Evolutionary conservation across 2,888 invertebrate genomes (phyloP), one percentile per base, ranked within the genome.

Genomic region (Griposia aprilina): DNA sequence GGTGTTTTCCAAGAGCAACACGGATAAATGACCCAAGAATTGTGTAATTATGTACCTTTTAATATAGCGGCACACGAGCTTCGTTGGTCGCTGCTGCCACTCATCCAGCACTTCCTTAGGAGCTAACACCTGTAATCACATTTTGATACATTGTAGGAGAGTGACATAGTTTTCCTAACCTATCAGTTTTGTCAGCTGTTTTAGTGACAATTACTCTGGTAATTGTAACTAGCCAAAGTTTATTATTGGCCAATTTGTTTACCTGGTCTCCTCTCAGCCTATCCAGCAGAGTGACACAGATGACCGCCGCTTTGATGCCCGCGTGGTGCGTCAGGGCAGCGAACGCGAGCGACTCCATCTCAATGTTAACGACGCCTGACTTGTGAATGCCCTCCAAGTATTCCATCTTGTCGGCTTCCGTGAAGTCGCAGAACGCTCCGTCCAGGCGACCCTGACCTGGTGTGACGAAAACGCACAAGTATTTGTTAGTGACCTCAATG

Each of bases 381-480:
- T 98, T 97, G 84, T 98, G 97, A 82, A 99, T 93, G 86, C 97
- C 97, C 87, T 97, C 97, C 89, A 99, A 96, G 93, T 99, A 99
- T 69, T 98, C 98, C 97, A 98, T 98, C 95, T 99, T 99, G 85
- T 99, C 99, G n/a, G 97, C 95, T 92, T 98, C 98, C 4, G 97
- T 98, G 96, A 99, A 99, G 90, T 99, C 99, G 94, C 99, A 99
- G 96, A 99, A 99, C 8, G 99, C 99, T 2, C 99, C 99, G 94
- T 99, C 99, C 86, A 99, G 96, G 63, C 99, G 97, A 30, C 99
- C 99, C 96, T 99, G 99, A 52, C 99, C 99, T 98, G 69, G 65
- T 72, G 60, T 63, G 67, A 81, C 60, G 74, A 66, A 36, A 71
- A 66, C 65, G 36, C 26, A 57, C 8, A 59, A 36, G 13, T 60